A percentile compares a stretch with the other conserved stretches of the same genome.
These are phyloP conservation scores for Ornithoptera priamus DNA, from an alignment of 2,888 invertebrate genomes.

Conservation along the genomic window DNA sequence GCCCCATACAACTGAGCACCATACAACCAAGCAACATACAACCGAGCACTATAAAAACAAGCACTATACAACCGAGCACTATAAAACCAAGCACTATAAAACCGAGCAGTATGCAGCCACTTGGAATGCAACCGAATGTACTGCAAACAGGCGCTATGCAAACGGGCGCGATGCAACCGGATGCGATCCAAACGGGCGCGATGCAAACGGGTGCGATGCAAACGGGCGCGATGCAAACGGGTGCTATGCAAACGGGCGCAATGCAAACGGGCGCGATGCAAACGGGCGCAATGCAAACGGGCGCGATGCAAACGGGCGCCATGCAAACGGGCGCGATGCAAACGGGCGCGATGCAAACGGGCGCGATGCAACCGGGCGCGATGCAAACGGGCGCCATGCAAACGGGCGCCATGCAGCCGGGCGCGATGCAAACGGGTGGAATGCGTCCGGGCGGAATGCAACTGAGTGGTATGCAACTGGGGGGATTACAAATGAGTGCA, in stretches of 20 bases:
- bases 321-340: constrained; percentile 31
- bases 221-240: not conserved
- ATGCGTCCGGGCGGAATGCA: constrained; percentile 31
- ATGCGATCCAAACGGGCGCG: constrained; percentile 7
- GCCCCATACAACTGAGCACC: constrained; percentile 28
- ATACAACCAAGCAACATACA: constrained; percentile 35
- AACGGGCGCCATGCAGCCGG: constrained; percentile 11
- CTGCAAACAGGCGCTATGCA: constrained; percentile 34
- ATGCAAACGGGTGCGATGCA: constrained; percentile 4
- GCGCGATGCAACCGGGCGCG: not conserved
- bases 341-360: constrained; percentile 28
- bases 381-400: constrained; percentile 29
- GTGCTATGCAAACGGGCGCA: not conserved
- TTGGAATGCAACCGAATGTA: constrained; percentile 14
- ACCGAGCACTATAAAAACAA: constrained; percentile 29
- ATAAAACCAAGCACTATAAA: constrained; percentile 32
- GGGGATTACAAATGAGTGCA: not conserved
- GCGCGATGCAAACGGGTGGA: not conserved
- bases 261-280: constrained; percentile 31
- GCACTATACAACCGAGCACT: constrained; percentile 27
- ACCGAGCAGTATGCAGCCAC: constrained; percentile 5
- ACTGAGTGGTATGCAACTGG: constrained; percentile 28
- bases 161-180: constrained; percentile 15
- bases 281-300: constrained; percentile 30
- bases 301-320: not conserved